Conservation (phyloP, 2,113 vertebrate genomes). For the Patagioenas fasciata region DNA sequence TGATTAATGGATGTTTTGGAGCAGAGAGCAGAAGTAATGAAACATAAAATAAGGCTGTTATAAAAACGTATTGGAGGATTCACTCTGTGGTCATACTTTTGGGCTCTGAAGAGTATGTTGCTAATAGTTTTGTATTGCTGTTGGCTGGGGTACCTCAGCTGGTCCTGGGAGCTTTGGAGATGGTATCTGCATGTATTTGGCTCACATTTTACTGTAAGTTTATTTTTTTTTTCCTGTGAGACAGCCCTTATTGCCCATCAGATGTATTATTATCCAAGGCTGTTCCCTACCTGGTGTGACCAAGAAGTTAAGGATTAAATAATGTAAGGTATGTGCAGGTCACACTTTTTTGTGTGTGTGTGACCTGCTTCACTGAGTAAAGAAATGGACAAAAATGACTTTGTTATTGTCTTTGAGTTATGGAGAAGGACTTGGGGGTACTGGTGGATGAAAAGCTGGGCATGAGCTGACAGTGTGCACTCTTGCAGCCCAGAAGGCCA, state of each 20-base stretch:
- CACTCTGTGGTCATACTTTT: neutral
- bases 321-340: no score
- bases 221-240: neutral
- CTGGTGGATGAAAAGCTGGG: neutral
- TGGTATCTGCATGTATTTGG: neutral
- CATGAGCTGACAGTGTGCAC: rapidly evolving
- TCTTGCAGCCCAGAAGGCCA: neutral
- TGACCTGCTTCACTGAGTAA: neutral
- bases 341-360: no score
- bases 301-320: neutral
- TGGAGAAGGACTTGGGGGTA: neutral
- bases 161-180: neutral
- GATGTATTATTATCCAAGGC: neutral
- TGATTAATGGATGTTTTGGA: neutral
- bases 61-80: neutral
- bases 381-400: neutral
- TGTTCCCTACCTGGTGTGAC: neutral
- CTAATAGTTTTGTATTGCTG: neutral
- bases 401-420: neutral
- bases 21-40: neutral
- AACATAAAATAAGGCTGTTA: neutral
- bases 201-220: neutral
- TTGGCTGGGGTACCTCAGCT: neutral
- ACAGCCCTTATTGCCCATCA: neutral
- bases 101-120: neutral